Base-by-base conservation (phyloP, 2,888 invertebrate species). In the Aplocera efformata region DNA sequence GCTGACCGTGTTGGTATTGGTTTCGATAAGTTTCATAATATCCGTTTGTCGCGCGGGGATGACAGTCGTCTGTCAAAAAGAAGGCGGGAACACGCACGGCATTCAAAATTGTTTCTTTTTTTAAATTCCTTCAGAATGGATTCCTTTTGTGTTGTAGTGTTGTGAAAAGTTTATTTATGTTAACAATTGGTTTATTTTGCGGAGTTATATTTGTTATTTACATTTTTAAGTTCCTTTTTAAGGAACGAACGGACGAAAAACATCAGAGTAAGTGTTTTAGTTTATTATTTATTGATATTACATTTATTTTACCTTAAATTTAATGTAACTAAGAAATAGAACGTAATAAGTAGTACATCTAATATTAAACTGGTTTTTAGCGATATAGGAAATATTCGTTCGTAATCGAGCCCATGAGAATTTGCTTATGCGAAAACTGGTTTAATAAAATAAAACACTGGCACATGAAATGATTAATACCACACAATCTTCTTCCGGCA, bases 91-190 rank as follows among this genome's bases (percentile, higher is more conserved):
- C 63, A 63, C 67, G 61, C 64, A 48, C 55, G 47, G 32, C 51
- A 59, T 53, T 56, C 49, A 25, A 50, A 39, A 48, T 54, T 53
- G 47, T 62, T 55, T 52, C 58, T 56, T 59, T 53, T 40, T 42
- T 1, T 41, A 30, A 39, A 38, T 34, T 29, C 55, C 45, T 51
- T 41, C 36, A 29, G 41, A 31, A 47, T 58, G 64, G 68, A 62
- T 61, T 60, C 71, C 72, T 70, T 51, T 45, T 67, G 77, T 79
- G 77, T 61, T 79, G 73, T 65, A 66, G 82, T 82, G 81, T 73
- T 78, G 84, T 83, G 82, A 67, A 58, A 56, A 25, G 34, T 52
- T 59, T 63, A 63, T 80, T 71, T 60, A 84, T 85, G 83, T 70
- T 85, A 58, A 69, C 65, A 35, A 71, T 81, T 67, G 65, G 64